Evolutionary conservation across 2,888 invertebrate genomes (phyloP).

Genomic region (Macrophya alboannulata): DNA sequence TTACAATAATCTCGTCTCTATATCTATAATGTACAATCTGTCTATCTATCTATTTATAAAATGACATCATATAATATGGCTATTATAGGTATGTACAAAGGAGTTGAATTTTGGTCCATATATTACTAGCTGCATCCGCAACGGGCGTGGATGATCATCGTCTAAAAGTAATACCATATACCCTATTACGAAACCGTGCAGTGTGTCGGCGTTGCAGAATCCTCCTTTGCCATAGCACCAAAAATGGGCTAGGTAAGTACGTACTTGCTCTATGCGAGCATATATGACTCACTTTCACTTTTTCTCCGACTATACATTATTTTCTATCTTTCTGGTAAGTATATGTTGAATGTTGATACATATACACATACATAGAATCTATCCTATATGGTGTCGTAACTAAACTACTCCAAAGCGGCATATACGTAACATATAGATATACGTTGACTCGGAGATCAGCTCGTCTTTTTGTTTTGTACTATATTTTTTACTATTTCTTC

Average conservation of each 20-base stretch:
- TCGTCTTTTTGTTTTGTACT: neutral
- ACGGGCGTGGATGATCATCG: neutral
- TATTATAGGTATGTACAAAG: neutral
- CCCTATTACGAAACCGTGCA: neutral
- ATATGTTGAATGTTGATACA: neutral
- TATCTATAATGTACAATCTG: neutral
- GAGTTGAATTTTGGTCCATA: slow-evolving; percentile 12
- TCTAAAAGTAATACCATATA: neutral
- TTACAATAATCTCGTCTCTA: neutral
- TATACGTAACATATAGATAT: no score
- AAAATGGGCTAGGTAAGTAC: slow-evolving; percentile 1
- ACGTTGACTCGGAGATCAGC: neutral
- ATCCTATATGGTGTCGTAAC: slow-evolving; percentile 1
- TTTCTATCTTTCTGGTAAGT: neutral
- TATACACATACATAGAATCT: neutral
- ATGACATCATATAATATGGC: slow-evolving; percentile 7
- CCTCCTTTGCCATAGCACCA: neutral
- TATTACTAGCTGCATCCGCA: neutral
- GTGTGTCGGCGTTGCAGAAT: neutral
- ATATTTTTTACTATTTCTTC: neutral
- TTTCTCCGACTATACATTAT: neutral
- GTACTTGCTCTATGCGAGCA: neutral
- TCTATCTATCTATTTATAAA: slow-evolving; percentile 1
- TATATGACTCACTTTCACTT: slow-evolving; percentile 15
- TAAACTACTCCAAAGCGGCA: neutral